These are phyloP conservation scores for Luidia sarsii DNA, from an alignment of 53 echinoderm and acorn worm genomes.

Conservation along the genomic window DNA sequence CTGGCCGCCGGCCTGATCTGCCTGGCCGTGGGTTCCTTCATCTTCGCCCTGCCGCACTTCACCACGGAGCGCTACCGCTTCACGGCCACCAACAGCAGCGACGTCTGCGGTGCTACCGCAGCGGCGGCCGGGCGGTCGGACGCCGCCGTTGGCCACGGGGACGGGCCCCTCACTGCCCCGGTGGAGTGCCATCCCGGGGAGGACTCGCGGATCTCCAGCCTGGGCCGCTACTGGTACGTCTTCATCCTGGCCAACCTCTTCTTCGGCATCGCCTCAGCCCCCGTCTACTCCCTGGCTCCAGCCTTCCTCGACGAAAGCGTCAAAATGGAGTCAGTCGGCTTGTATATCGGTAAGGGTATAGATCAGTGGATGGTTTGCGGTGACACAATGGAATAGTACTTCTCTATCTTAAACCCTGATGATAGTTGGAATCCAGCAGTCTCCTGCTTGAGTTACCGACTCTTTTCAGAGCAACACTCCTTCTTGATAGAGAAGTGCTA, in stretches of 20 bases:
- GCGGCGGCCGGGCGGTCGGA: not conserved
- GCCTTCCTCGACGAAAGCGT: slow-evolving; percentile 58
- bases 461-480: no score
- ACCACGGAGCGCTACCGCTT: slow-evolving; percentile 51
- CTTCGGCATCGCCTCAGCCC: slow-evolving; percentile 43
- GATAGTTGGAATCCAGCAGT: no score
- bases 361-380: no score
- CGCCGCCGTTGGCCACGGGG: not conserved
- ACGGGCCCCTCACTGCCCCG: not conserved
- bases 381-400: no score
- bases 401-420: no score
- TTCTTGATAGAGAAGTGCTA: no score
- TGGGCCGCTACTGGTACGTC: slow-evolving; percentile 38
- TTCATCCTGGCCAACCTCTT: slow-evolving; percentile 50
- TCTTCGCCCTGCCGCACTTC: slow-evolving; percentile 67
- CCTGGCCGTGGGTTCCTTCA: slow-evolving; percentile 53
- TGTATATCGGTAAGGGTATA: slow-evolving; percentile 52
- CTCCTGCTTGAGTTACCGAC: no score
- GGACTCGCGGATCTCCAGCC: slow-evolving; percentile 23
- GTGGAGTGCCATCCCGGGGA: slow-evolving; percentile 7
- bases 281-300: slow-evolving; percentile 17
- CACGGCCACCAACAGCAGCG: slow-evolving; percentile 22
- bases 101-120: no score
- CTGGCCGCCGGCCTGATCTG: slow-evolving; percentile 51
- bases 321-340: slow-evolving; percentile 33